Percentiles rank a stretch among this genome's conserved stretches.
Evolutionary conservation across 2,113 vertebrate species (phyloP).

Genomic region (Astatotilapia flaviijosephi): DNA sequence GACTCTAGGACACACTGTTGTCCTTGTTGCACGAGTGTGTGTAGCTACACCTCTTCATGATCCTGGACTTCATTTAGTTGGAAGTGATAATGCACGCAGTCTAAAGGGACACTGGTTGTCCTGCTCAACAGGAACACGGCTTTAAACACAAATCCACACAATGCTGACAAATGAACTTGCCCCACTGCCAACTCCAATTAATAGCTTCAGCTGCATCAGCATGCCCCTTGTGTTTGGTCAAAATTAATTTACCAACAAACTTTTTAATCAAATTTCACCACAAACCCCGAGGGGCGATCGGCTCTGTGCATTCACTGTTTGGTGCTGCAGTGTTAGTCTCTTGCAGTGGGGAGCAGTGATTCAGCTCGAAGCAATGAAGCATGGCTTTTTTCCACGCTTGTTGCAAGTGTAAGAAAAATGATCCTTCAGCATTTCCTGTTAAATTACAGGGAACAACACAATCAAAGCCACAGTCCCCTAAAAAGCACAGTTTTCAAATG

Average conservation of each 20-base stretch:
- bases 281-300: slow-evolving; percentile 2
- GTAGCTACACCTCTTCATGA: background rate
- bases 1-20: background rate
- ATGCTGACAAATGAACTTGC: slow-evolving; percentile 11
- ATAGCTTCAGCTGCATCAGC: slow-evolving; percentile 36
- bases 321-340: background rate
- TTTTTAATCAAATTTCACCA: slow-evolving; percentile 53
- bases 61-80: slow-evolving; percentile 13
- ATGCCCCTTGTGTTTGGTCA: slow-evolving; percentile 42
- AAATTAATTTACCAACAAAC: slow-evolving; percentile 58
- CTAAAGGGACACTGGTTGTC: slow-evolving; percentile 21
- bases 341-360: background rate
- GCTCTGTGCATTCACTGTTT: background rate
- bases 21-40: background rate
- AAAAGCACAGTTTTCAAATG: background rate
- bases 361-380: background rate
- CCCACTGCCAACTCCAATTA: slow-evolving; percentile 47
- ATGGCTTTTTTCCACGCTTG: background rate
- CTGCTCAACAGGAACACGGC: background rate
- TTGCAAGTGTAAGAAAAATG: slow-evolving; percentile 11
- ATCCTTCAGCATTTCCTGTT: slow-evolving; percentile 25
- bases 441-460: slow-evolving; percentile 4
- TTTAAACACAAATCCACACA: background rate
- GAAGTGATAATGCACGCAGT: background rate
- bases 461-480: background rate